phyloP scores from a whole-genome alignment of 2,797 vertebrate genomes.

The Argya squamiceps region DNA sequence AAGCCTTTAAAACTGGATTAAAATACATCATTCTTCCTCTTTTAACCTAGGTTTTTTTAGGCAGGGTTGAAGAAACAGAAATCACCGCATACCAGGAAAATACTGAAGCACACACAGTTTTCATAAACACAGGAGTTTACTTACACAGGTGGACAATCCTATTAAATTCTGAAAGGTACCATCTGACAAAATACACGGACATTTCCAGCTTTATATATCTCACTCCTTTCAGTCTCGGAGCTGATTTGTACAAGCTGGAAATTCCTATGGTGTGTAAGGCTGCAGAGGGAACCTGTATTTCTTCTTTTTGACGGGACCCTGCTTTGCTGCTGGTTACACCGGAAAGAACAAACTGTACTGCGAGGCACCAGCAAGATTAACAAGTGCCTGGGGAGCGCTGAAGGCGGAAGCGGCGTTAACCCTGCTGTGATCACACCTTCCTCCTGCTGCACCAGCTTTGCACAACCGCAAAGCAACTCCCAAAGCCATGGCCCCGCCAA shows the following conservation, averaged over 20 bases:
- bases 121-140: neutral
- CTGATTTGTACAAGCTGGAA: conserved; percentile 19
- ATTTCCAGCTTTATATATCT: conserved; percentile 27
- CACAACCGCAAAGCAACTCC: neutral
- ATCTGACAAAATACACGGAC: neutral
- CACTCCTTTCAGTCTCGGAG: neutral
- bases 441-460: neutral
- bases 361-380: neutral
- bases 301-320: conserved; percentile 21
- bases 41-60: neutral
- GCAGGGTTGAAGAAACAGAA: neutral
- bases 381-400: neutral
- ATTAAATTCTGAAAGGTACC: neutral
- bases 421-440: neutral
- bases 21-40: neutral
- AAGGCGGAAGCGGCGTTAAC: neutral
- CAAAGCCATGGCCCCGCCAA: accelerated
- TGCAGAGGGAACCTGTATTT: conserved; percentile 24
- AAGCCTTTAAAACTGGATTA: neutral
- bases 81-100: neutral
- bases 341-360: conserved; percentile 12
- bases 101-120: neutral
- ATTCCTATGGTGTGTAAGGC: neutral
- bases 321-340: neutral
- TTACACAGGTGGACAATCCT: conserved; percentile 9